Conservation (phyloP, 92 coral and sea anemone species). For the Palythoa heliodiscus region DNA sequence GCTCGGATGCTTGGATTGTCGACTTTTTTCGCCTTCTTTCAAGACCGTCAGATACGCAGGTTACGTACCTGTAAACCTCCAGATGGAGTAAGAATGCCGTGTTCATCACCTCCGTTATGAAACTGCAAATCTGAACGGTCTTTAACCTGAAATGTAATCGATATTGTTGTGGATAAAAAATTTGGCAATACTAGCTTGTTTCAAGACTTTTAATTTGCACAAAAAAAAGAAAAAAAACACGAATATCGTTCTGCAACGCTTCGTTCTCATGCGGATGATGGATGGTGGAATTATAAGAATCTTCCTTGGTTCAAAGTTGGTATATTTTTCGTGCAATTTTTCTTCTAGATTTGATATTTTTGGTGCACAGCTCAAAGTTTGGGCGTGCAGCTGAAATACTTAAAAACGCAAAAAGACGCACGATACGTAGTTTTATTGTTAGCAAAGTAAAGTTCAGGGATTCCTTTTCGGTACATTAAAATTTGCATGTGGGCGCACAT, state of each 20-base stretch:
- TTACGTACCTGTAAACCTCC: slow-evolving; percentile 55
- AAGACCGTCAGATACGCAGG: not conserved
- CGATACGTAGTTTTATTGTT: too few species aligned
- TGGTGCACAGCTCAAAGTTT: not conserved
- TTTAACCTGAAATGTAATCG: slow-evolving; percentile 38
- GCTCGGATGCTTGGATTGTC: too few species aligned
- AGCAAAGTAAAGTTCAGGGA: too few species aligned
- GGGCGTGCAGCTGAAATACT: not conserved
- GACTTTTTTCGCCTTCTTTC: too few species aligned
- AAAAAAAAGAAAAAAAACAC: too few species aligned
- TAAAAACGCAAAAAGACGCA: too few species aligned
- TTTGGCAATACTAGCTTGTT: not conserved
- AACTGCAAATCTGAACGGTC: slow-evolving; percentile 56
- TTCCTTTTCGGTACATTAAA: too few species aligned
- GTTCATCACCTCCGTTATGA: slow-evolving; percentile 72
- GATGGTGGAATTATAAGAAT: too few species aligned
- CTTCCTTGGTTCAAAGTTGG: not conserved
- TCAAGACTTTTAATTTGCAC: not conserved
- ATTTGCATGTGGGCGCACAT: too few species aligned
- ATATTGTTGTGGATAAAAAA: not conserved
- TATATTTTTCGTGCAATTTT: not conserved
- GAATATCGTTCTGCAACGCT: too few species aligned
- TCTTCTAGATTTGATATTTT: not conserved
- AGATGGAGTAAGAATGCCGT: slow-evolving; percentile 63
- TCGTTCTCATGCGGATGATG: too few species aligned